A percentile compares a stretch with the other conserved stretches of the same genome.
Conservation (phyloP, 2,797 vertebrate species). For the Lophotriccus pileatus region DNA sequence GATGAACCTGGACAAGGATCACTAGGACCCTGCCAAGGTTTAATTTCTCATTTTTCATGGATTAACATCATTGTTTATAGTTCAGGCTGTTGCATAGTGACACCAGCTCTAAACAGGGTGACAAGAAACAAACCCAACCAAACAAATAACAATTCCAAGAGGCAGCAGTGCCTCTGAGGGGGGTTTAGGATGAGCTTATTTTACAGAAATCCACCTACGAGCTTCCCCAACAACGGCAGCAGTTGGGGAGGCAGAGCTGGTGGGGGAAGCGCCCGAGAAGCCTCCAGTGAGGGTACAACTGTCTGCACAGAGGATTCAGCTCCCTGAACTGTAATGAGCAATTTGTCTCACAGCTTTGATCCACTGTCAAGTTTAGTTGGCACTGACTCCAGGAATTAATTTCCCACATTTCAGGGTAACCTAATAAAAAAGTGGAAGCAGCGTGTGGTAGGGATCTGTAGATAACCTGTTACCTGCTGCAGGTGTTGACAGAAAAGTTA, state of each 20-base stretch:
- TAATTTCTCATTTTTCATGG: slow-evolving; percentile 43
- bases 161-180: background rate
- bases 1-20: background rate
- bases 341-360: slow-evolving; percentile 73
- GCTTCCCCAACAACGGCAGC: background rate
- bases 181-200: background rate
- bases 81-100: slow-evolving; percentile 41
- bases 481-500: background rate
- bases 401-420: slow-evolving; percentile 49
- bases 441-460: background rate
- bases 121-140: slow-evolving; percentile 38
- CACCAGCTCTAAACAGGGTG: background rate
- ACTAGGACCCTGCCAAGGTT: background rate
- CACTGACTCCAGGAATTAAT: slow-evolving; percentile 63
- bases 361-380: slow-evolving; percentile 56
- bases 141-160: slow-evolving; percentile 15
- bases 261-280: background rate
- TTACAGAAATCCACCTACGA: background rate
- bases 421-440: background rate
- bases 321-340: slow-evolving; percentile 70
- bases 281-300: background rate
- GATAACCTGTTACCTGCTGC: background rate
- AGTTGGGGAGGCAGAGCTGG: background rate
- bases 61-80: slow-evolving; percentile 42
- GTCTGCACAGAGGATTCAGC: slow-evolving; percentile 37